Base-by-base conservation (phyloP, 2,888 invertebrate species). In the Microdon myrmicae region DNA sequence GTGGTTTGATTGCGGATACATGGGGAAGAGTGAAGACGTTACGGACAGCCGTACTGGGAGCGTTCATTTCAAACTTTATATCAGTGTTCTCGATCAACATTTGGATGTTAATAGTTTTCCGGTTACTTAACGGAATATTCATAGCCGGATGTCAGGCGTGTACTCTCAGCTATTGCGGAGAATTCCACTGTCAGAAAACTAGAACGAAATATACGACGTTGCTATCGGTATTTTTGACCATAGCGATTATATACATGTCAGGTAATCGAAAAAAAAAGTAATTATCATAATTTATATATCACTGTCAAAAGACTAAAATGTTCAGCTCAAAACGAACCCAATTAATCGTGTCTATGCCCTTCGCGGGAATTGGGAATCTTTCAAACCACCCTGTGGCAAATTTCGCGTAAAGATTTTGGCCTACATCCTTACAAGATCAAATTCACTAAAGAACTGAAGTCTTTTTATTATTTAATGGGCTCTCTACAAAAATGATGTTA, bases 1-100 rank as follows among this genome's bases (percentile, higher is more conserved):
- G 92, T 90, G 92, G 93, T 26, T 84, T 87, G 67, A 75, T 91
- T 61, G 90, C 91, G 0, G 93, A 94, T 77, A 86, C 86, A 0
- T 35, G 84, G 54, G 93, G 93, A 0, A 83, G 93, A 2, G 82
- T 86, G 10, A 83, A 82, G 6, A 82, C 86, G 1, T 77, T 85
- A 71, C 79, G 85, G 54, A 75, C 79, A 29, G 81, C 84, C 0
- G 79, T 86, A 71, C 69, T 81, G 1, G 64, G 83, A 0, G 85
- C 87, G 5, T 80, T 83, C 3, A 37, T 84, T 3, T 77, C 85
- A 35, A 83, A 86, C 0, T 73, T 86, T 0, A 72, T 83, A 20
- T 83, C 86, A 13, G 86, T 84, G 53, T 84, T 86, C 69, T 83
- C 87, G 0, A 85, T 85, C 0, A 82, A 83, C 43, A 83, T 86